Conservation (phyloP, 2,797 vertebrate genomes). For the Diglossa cyanea region DNA sequence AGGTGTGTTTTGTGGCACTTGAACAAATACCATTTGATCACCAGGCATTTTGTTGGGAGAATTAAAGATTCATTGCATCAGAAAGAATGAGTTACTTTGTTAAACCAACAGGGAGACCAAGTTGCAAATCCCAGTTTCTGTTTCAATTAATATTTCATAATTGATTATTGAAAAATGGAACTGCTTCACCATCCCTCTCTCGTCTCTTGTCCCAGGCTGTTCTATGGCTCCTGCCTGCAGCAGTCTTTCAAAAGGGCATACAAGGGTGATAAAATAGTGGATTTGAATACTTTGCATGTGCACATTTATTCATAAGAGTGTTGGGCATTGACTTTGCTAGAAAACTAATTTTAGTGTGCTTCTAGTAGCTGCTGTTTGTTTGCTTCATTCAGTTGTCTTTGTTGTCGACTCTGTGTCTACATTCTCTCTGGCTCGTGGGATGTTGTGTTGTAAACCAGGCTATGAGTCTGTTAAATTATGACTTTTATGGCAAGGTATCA, state of each 20-base stretch:
- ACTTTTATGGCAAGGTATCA: background rate
- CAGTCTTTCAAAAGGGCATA: background rate
- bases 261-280: background rate
- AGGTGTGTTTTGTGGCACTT: background rate
- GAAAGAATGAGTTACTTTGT: background rate
- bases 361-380: background rate
- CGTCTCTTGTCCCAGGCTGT: background rate
- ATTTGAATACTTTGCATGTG: background rate
- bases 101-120: background rate
- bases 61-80: background rate
- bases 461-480: background rate
- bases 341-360: background rate
- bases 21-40: background rate
- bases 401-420: background rate
- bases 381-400: background rate
- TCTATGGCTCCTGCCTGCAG: background rate
- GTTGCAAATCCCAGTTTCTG: background rate
- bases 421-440: background rate
- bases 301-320: background rate
- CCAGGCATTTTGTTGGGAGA: background rate
- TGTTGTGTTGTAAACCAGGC: background rate
- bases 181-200: background rate
- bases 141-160: constrained; percentile 12
- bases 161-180: background rate
- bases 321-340: background rate